These are phyloP conservation scores for Hippoglossus stenolepis DNA, from an alignment of 2,113 vertebrate genomes.

Conservation along the genomic window DNA sequence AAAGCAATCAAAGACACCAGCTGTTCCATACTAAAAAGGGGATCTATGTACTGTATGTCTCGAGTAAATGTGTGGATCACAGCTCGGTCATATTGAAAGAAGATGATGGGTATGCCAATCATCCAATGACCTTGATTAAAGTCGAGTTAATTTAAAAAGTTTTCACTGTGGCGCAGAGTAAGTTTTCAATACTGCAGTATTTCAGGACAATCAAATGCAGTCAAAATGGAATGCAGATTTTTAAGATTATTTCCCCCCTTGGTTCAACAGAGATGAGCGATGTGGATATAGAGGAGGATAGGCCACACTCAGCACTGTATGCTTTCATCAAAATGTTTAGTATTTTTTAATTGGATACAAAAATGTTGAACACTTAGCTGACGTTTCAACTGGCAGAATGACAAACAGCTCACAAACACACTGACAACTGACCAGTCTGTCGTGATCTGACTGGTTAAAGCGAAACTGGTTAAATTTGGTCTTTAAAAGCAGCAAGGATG, in stretches of 20 bases:
- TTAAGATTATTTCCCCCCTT: constrained; percentile 10
- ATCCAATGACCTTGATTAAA: constrained; percentile 54
- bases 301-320: not conserved
- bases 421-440: not conserved
- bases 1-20: constrained; percentile 62
- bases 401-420: not conserved
- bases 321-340: not conserved
- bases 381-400: too few species aligned
- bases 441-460: too few species aligned
- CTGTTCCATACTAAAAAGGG: constrained; percentile 55
- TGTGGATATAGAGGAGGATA: not conserved
- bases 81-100: constrained; percentile 26
- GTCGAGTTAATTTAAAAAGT: constrained; percentile 33
- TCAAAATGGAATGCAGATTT: not conserved
- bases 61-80: constrained; percentile 37
- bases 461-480: too few species aligned
- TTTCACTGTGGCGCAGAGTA: constrained; percentile 2
- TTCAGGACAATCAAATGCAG: constrained; percentile 16
- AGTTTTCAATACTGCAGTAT: constrained; percentile 19
- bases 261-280: not conserved
- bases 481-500: too few species aligned
- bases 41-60: constrained; percentile 37
- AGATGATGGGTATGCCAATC: constrained; percentile 30
- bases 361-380: too few species aligned
- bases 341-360: too few species aligned